Base-by-base conservation (phyloP, 2,797 vertebrate species). In the Atherinosoma microstoma region DNA sequence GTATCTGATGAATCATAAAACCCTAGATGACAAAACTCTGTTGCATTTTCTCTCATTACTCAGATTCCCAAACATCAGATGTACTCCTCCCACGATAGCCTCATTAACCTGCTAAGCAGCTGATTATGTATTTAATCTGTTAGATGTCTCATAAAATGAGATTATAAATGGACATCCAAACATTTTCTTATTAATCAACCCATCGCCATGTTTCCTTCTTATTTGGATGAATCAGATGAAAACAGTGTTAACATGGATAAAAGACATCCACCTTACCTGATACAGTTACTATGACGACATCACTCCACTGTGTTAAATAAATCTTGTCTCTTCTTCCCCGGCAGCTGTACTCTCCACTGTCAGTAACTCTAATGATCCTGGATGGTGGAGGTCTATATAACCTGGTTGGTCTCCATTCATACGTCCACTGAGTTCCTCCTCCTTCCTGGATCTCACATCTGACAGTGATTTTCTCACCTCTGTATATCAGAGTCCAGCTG, bases 261-360 rank as follows among this genome's bases (percentile, higher is more conserved):
- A 32, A 2, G 5, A 32, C 5, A 5, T 32, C 30, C 30, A 32
- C 2, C 30, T 32, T 32, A 32, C 30, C 30, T 32, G 30, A 32
- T 32, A 32, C 30, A 32, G 30, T 32, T 32, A 32, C 30, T 32
- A 32, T 57, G 54, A 57, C 4, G 16, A 16, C 27, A 30, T 32
- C 29, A 30, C 60, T 63, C 60, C 60, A 63, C 18, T n/a, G 27
- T 62, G 3, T 13, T 5, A 18, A 30, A 10, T 29, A 11, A 29
- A 29, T n/a, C 15, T 4, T 16, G 0, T 0, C 38, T 4, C 38
- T 45, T 0, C 38, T 45, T 0, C 24, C 27, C 38, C 9, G 7
- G 16, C 59, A 62, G 3, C 58, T 40, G 22, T 60, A 40, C 1
- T 8, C 15, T 40, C 36, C 35, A 42, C 40, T 42, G 15, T 42